phyloP scores from a whole-genome alignment of 2,888 invertebrate genomes.

The Athetis lepigone region DNA sequence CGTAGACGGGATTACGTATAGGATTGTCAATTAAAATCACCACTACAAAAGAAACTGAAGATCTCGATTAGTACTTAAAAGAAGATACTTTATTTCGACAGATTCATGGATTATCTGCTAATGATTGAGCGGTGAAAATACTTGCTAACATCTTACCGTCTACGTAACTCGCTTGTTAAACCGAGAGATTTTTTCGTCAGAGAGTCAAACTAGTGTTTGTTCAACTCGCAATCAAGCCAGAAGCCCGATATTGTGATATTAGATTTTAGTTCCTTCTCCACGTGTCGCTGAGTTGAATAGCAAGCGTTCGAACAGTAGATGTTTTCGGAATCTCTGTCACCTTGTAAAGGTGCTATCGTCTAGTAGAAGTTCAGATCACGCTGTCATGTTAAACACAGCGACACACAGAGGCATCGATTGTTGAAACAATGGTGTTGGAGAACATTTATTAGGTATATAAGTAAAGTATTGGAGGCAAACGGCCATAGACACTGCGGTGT shows the following conservation, averaged over 20 bases:
- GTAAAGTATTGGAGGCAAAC: conserved; percentile 87
- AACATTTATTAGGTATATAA: conserved; percentile 87
- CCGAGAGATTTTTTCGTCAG: conserved; percentile 60
- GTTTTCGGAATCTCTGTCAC: conserved; percentile 77
- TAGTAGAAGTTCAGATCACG: conserved; percentile 62
- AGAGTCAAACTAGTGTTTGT: conserved; percentile 76
- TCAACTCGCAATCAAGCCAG: conserved; percentile 83
- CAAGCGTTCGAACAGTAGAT: conserved; percentile 67
- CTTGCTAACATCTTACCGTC: conserved; percentile 47
- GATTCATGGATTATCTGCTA: conserved; percentile 15
- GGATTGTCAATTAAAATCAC: conserved; percentile 58
- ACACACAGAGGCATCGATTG: conserved; percentile 77
- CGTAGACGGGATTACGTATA: conserved; percentile 51
- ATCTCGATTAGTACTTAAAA: conserved; percentile 55
- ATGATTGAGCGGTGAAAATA: conserved; percentile 6
- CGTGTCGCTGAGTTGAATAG: conserved; percentile 79
- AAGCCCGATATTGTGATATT: conserved; percentile 90
- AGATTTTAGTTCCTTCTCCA: conserved; percentile 90
- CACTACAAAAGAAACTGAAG: conserved; percentile 32
- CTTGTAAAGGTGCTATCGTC: conserved; percentile 73
- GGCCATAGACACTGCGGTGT: conserved; percentile 89
- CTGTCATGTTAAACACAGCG: conserved; percentile 76
- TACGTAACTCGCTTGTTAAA: conserved; percentile 60
- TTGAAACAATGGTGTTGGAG: conserved; percentile 86
- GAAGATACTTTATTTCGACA: conserved; percentile 22